Base-by-base conservation (phyloP, 2,888 invertebrate species). In the Nymphalis urticae region DNA sequence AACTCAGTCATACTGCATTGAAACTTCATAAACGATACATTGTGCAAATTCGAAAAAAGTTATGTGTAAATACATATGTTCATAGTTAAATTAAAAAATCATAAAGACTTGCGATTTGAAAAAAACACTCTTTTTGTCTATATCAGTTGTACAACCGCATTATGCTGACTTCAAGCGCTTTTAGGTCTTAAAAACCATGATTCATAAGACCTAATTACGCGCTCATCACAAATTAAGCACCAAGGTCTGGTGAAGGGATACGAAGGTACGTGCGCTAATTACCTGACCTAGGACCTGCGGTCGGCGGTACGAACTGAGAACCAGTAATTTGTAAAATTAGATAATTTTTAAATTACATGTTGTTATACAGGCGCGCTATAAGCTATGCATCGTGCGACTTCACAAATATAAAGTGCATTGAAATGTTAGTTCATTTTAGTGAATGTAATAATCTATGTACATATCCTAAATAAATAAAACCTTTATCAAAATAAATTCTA, bases 191-290 rank as follows among this genome's bases (percentile, higher is more conserved):
- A 32, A 16, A 56, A 56, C 32, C 36, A 56, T 67, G 67, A 67
- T 50, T 66, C 66, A 66, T 32, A 48, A 24, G 54, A 21, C 32
- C 36, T 21, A 62, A 27, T 51, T 47, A 59, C 50, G 53, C 32
- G 19, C 58, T 53, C 71, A 66, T 80, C 79, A 79, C 79, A 79
- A 83, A 82, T 82, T 81, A 76, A 81, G 80, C 32, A 32, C 66
- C 78, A 82, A 84, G 86, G 87, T 84, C 77, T 79, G 77, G 88
- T 84, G 88, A 88, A 87, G 88, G 88, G 88, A 83, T 75, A 56
- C 75, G 75, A 68, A 70, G 71, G 79, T 82, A 86, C 86, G 88
- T 88, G 88, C 80, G 68, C 75, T 78, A 82, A 86, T 87, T 85
- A 72, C 72, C 64, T 68, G 64, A 69, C 69, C 74, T 71, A 70